Conservation (phyloP, 2,113 vertebrate genomes). For the Cisticola juncidis region DNA sequence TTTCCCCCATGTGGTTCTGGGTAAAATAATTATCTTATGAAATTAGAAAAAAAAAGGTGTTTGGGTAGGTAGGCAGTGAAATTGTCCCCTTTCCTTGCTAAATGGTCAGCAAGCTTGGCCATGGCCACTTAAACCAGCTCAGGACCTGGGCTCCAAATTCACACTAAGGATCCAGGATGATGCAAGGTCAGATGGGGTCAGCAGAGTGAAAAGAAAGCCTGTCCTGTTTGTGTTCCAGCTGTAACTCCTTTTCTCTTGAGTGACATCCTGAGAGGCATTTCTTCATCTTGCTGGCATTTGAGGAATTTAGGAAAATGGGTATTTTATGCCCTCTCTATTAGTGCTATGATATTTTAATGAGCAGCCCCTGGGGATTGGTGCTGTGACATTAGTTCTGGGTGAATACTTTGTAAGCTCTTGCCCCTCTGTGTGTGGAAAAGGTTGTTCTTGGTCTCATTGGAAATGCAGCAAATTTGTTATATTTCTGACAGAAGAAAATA, state of each 20-base stretch:
- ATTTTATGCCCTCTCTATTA: background rate
- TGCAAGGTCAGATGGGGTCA: background rate
- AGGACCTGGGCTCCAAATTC: background rate
- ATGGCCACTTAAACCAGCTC: background rate
- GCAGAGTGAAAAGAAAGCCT: background rate
- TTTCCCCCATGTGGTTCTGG: accelerated
- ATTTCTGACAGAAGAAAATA: background rate
- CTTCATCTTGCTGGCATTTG: background rate
- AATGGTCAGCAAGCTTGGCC: background rate
- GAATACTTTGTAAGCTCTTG: background rate
- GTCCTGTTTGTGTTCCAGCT: background rate
- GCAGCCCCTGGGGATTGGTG: background rate
- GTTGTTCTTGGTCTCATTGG: background rate
- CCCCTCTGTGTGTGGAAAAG: background rate
- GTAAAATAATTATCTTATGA: background rate
- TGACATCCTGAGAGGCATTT: background rate
- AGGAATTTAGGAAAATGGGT: background rate
- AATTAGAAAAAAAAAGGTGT: background rate
- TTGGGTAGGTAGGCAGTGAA: background rate
- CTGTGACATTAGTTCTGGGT: background rate
- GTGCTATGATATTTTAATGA: background rate
- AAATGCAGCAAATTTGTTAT: background rate
- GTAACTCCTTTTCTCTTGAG: background rate
- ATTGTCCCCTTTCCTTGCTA: background rate
- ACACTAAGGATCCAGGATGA: background rate